A percentile compares a stretch with the other conserved stretches of the same genome.
These are phyloP conservation scores for Hylyphantes graminicola DNA, from an alignment of 1,140 invertebrate genomes.

Conservation along the genomic window DNA sequence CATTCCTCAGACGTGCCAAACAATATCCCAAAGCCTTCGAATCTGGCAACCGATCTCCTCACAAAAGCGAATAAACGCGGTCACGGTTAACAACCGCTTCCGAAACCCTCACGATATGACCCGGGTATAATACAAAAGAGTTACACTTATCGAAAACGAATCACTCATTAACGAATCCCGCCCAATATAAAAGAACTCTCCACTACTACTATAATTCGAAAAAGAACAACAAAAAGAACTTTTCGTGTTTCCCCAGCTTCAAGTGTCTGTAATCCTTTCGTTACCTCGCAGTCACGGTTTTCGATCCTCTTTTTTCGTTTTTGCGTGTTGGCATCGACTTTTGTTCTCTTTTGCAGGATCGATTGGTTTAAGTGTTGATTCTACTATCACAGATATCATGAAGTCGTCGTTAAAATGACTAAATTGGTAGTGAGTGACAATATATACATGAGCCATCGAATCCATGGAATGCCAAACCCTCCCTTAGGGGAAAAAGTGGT, in stretches of 20 bases:
- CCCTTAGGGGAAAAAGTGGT: too few relatives aligned
- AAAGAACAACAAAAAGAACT: neutral
- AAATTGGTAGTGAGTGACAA: too few relatives aligned
- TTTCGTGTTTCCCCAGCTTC: slow-evolving; percentile 19
- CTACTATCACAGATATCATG: too few relatives aligned
- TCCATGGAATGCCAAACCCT: too few relatives aligned
- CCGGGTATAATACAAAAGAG: slow-evolving; percentile 21
- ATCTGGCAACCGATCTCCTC: too few relatives aligned
- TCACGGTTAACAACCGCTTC: slow-evolving; percentile 47
- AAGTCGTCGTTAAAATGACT: too few relatives aligned
- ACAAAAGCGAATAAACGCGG: neutral
- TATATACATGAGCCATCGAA: too few relatives aligned
- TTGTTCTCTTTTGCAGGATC: too few relatives aligned
- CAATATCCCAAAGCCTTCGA: too few relatives aligned
- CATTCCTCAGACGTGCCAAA: too few relatives aligned
- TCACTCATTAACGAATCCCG: slow-evolving; percentile 42
- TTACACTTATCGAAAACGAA: slow-evolving; percentile 42
- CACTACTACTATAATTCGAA: neutral
- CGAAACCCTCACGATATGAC: slow-evolving; percentile 48
- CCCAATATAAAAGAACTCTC: neutral
- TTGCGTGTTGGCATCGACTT: neutral
- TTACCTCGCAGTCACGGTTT: slow-evolving; percentile 24
- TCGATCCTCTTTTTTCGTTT: neutral
- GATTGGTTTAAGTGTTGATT: too few relatives aligned
- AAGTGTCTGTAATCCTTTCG: slow-evolving; percentile 8